Evolutionary conservation across 2,888 invertebrate genomes (phyloP), one percentile per base, ranked within the genome.

Genomic region (Drosophila peninsularis): DNA sequence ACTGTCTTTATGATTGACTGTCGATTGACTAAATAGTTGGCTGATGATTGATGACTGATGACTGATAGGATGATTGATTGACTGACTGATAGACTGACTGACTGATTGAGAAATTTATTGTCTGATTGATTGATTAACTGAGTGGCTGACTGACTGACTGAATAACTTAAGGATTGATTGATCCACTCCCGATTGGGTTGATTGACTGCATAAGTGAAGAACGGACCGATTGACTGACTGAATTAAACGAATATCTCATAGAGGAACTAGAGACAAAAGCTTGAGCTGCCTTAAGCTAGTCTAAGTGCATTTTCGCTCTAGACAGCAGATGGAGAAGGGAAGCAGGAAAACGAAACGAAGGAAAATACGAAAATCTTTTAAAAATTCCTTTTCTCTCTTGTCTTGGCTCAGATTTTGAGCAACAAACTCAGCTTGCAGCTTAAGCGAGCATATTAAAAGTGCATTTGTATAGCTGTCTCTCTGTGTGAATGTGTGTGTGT

Each of bases 361-460:
- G 3, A 34, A 21, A 21, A 14, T 21, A 19, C 9, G 49, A 19
- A 34, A 50, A 34, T 14, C 34, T 34, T 34, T 21, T 21, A 3
- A 13, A 17, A 17, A 6, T 47, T 30, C 24, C 13, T 17, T 21
- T 42, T 42, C 11, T 13, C 7, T 19, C 27, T 47, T 30, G 17
- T 30, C 27, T 45, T 27, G 45, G 45, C 47, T 47, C 30, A 7
- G 13, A 17, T 47, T 19, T 19, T 13, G 47, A 32, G 32, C 36
- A 50, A 24, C 14, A n/a, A 50, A 50, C 36, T 50, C 19, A 32
- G 4, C 34, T 21, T 34, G 47, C 47, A 47, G 30, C 30, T 32
- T 34, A 14, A n/a, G 39, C 39, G 42, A 30, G 32, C 39, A 45
- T 62, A 54, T 60, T 62, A 24, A 61, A 36, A 72, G 52, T 71